Base-by-base conservation (phyloP, 2,888 invertebrate genomes). In the Globia sparganii region DNA sequence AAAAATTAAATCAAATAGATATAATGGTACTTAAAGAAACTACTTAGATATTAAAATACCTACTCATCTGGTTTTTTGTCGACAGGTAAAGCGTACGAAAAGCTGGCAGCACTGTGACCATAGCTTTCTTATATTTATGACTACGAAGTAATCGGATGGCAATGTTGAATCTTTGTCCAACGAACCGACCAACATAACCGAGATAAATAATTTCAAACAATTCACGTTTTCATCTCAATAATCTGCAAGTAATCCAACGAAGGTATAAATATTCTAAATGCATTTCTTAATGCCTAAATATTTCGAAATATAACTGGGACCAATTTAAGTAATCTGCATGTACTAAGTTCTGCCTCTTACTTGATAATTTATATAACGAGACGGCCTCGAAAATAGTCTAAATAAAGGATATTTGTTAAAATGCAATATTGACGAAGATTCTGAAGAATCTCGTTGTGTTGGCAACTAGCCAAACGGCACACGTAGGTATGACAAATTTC, bases 271-370 rank as follows among this genome's bases (percentile, higher is more conserved):
- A 66, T 72, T 46, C 37, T 46, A 74, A 76, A 75, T 72, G 71
- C 72, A 65, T 82, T 75, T 81, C 78, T 69, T 58, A 73, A 65
- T 62, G 56, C 37, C 56, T 43, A 72, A 78, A 77, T 79, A 78
- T 80, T 77, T 68, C 66, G 64, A 68, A 78, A 72, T 78, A 65
- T 76, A 65, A 65, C 62, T 75, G 80, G 59, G 40, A 73, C 76
- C 58, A 68, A 77, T 87, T 85, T 71, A 76, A 75, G 76, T 81
- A 77, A 81, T 75, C 53, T 81, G 70, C 70, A 75, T 82, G 80
- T 62, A 72, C 72, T 75, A 61, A 71, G 67, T 61, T 80, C 64
- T 80, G 61, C 75, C 87, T 79, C 56, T 87, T 86, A 87, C 87
- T 84, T 80, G 67, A 77, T 75, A 46, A 84, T 75, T 78, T 81